phyloP scores from a whole-genome alignment of 2,888 invertebrate species.

The Hemithea aestivaria region DNA sequence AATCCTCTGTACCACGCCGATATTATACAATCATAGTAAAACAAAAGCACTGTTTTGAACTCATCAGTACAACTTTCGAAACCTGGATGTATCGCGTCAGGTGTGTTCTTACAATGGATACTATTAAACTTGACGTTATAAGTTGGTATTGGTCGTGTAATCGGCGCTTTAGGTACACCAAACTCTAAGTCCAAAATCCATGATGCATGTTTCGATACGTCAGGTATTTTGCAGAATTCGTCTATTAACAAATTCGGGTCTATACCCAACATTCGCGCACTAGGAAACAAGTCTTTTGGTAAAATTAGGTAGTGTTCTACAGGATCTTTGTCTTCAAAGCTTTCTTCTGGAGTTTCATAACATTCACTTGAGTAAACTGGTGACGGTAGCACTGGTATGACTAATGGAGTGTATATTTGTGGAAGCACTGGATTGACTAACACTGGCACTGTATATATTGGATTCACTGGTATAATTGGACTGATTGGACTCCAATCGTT shows the following conservation, averaged over 20 bases:
- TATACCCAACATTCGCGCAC: slow-evolving; percentile 41
- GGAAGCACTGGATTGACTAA: slow-evolving; percentile 24
- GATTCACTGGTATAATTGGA: slow-evolving; percentile 24
- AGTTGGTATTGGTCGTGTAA: slow-evolving; percentile 44
- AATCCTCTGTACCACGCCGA: slow-evolving; percentile 58
- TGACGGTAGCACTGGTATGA: slow-evolving; percentile 6
- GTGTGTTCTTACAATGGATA: slow-evolving; percentile 51
- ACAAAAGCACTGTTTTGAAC: slow-evolving; percentile 46
- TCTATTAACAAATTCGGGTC: slow-evolving; percentile 60
- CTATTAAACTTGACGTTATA: slow-evolving; percentile 54
- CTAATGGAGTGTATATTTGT: slow-evolving; percentile 22
- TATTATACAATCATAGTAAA: slow-evolving; percentile 55
- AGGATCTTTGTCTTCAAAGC: slow-evolving; percentile 26
- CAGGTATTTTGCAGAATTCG: slow-evolving; percentile 47
- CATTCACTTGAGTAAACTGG: too few relatives aligned
- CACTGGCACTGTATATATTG: slow-evolving; percentile 27
- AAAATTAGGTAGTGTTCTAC: slow-evolving; percentile 44
- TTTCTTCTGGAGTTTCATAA: slow-evolving; percentile 3
- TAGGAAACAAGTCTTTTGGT: slow-evolving; percentile 52
- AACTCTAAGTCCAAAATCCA: slow-evolving; percentile 63
- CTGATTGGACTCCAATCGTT: slow-evolving; percentile 32
- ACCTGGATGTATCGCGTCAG: slow-evolving; percentile 53
- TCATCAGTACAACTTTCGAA: slow-evolving; percentile 50
- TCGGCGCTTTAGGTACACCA: slow-evolving; percentile 44
- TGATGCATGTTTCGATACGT: slow-evolving; percentile 35